These are phyloP conservation scores for Macheiramphus alcinus DNA, from an alignment of 2,113 vertebrate species.

Conservation along the genomic window DNA sequence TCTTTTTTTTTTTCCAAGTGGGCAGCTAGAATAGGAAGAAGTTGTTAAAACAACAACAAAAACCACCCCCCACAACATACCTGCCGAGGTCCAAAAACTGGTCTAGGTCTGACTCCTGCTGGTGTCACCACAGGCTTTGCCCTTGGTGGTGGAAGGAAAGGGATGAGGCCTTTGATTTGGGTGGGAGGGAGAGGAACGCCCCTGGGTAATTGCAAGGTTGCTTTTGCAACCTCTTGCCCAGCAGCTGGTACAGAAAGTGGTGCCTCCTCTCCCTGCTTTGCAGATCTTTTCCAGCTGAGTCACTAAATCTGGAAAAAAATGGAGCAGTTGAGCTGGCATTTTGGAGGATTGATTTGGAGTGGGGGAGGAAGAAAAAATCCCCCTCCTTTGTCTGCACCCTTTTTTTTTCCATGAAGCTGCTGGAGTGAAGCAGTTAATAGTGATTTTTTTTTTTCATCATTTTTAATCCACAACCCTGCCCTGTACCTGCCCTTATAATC, in stretches of 20 bases:
- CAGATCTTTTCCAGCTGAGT: slow-evolving; percentile 48
- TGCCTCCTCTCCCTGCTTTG: background rate
- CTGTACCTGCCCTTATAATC: slow-evolving; percentile 83
- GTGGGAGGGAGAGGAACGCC: background rate
- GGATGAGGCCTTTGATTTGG: background rate
- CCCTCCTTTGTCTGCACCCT: background rate
- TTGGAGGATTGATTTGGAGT: background rate
- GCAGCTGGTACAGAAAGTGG: background rate
- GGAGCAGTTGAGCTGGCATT: slow-evolving; percentile 21
- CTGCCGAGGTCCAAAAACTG: background rate
- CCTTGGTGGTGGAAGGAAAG: background rate
- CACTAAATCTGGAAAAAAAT: slow-evolving; percentile 10
- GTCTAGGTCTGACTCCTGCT: background rate
- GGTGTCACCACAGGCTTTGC: background rate
- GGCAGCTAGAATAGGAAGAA: background rate
- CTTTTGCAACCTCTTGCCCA: background rate
- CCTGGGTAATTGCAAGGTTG: background rate
- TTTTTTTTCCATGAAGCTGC: background rate
- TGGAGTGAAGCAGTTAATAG: slow-evolving; percentile 33
- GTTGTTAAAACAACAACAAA: background rate
- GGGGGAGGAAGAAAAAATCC: background rate
- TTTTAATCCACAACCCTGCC: slow-evolving; percentile 80
- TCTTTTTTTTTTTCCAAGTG: no score
- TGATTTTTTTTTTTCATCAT: background rate
- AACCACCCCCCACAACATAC: background rate